phyloP scores from a whole-genome alignment of 2,113 vertebrate genomes.

The Oceanodroma tethys region DNA sequence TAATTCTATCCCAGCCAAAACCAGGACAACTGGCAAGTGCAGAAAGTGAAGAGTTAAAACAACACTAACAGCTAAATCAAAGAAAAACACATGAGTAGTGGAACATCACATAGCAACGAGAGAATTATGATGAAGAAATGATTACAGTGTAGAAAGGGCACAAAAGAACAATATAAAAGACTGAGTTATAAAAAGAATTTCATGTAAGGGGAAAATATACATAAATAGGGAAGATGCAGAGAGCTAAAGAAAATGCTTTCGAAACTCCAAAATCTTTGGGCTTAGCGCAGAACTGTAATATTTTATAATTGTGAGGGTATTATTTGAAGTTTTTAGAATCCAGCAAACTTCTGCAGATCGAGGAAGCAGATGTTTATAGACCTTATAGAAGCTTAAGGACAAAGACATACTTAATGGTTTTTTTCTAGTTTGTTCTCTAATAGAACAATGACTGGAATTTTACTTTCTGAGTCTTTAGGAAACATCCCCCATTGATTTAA shows the following conservation, averaged over 20 bases:
- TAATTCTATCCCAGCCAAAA: too few relatives aligned
- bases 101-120: conserved; percentile 1
- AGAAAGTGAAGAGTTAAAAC: conserved; percentile 41
- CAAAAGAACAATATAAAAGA: conserved; percentile 39
- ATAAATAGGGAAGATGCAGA: conserved; percentile 21
- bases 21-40: too few relatives aligned
- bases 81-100: neutral
- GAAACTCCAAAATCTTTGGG: neutral
- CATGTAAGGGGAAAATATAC: neutral
- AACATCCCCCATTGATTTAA: neutral
- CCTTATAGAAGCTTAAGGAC: neutral
- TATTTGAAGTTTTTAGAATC: neutral
- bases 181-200: conserved; percentile 44
- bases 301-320: neutral
- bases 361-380: neutral
- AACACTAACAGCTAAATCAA: conserved; percentile 35
- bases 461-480: neutral
- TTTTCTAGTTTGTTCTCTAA: neutral
- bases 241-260: conserved; percentile 18
- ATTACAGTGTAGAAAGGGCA: conserved; percentile 45
- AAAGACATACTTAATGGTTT: neutral
- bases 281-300: neutral
- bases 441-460: neutral
- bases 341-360: neutral
- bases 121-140: conserved; percentile 39